Conservation (phyloP, 2,797 vertebrate species). For the Mus caroli region DNA sequence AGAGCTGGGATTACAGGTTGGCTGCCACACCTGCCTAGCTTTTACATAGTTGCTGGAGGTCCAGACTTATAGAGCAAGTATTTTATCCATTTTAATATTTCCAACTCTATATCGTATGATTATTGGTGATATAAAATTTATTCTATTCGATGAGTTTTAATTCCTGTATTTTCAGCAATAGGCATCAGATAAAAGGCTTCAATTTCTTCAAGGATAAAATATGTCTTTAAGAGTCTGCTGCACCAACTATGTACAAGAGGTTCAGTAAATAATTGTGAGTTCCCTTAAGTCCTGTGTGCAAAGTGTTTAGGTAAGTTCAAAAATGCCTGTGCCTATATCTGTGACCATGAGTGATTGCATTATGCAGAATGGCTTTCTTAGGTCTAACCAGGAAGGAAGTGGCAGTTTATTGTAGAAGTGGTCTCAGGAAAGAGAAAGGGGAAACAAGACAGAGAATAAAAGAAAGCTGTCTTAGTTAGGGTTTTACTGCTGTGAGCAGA, state of each 20-base stretch:
- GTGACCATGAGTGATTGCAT: neutral
- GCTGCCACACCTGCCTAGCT: neutral
- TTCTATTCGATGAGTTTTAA: constrained; percentile 35
- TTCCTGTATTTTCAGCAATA: constrained; percentile 50
- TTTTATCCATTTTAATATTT: neutral
- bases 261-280: neutral
- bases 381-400: neutral
- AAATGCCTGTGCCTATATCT: neutral
- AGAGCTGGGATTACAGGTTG: neutral
- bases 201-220: constrained; percentile 15
- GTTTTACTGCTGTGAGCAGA: neutral
- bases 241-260: neutral
- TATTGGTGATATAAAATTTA: constrained; percentile 26
- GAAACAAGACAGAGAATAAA: neutral
- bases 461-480: neutral
- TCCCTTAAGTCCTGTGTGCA: neutral
- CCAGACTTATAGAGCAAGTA: neutral
- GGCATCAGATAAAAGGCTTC: neutral
- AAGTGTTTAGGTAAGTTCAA: neutral
- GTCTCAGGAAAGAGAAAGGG: neutral
- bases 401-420: neutral
- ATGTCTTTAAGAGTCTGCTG: neutral
- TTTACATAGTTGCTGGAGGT: neutral
- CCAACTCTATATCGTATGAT: neutral
- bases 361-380: neutral